A percentile compares a stretch with the other conserved stretches of the same genome.
Evolutionary conservation across 2,113 vertebrate genomes (phyloP).

Genomic region (Perccottus glenii): DNA sequence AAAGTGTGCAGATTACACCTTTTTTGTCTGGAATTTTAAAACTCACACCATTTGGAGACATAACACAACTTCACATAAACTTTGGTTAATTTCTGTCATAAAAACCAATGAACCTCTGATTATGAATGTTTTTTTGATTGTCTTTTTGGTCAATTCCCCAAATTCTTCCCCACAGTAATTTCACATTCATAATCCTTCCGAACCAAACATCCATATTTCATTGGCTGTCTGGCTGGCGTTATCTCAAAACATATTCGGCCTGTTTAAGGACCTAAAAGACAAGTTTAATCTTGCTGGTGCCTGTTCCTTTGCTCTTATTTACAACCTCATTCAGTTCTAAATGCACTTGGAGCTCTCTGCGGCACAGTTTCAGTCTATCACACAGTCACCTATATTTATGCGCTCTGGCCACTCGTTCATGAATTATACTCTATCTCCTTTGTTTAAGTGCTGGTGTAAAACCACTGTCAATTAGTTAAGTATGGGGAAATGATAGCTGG

Average conservation of each 20-base stretch:
- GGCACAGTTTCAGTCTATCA: slow-evolving; percentile 1
- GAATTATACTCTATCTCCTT: slow-evolving; percentile 4
- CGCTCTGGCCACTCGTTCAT: not conserved
- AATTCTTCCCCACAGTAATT: not conserved
- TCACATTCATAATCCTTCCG: slow-evolving; percentile 7
- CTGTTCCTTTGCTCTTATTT: slow-evolving; percentile 10
- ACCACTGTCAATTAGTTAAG: slow-evolving; percentile 19
- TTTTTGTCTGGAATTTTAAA: too few species aligned
- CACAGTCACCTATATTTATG: slow-evolving; percentile 18
- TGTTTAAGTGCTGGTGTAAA: slow-evolving; percentile 21
- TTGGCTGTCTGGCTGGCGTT: not conserved
- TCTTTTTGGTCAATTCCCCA: not conserved
- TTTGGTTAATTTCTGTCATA: too few species aligned
- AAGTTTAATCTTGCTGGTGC: slow-evolving; percentile 17
- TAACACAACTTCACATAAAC: too few species aligned
- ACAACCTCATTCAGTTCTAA: slow-evolving; percentile 13
- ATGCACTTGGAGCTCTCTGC: slow-evolving; percentile 8
- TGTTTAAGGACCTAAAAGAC: slow-evolving; percentile 21
- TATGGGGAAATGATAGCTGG: slow-evolving; percentile 13
- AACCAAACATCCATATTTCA: slow-evolving; percentile 12
- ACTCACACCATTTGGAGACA: too few species aligned
- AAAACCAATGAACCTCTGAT: too few species aligned
- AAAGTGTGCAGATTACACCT: too few species aligned
- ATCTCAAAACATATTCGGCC: slow-evolving; percentile 5
- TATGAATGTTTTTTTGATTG: not conserved